Evolutionary conservation across 1,140 invertebrate genomes (phyloP), one percentile per base, ranked within the genome.

Genomic region (Archegozetes longisetosus): DNA sequence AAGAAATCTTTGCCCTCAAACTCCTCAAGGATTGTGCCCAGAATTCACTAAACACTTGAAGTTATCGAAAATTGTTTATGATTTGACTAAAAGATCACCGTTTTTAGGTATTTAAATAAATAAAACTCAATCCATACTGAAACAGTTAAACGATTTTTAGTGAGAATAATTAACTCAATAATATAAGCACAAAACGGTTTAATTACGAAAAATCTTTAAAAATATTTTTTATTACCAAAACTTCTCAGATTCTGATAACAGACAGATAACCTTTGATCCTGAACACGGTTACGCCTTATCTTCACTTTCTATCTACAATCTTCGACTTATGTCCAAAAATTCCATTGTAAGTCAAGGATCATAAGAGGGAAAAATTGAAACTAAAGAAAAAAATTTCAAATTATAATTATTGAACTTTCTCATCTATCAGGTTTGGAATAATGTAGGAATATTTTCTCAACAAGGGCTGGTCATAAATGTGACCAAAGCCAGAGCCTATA

Each of bases 1-100:
- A 62, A 29, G 60, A 59, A 61, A 70, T 65, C 59, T 75, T 63
- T 71, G 72, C 67, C 29, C 62, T 55, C 27, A 64, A 64, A 56
- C 70, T 65, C 62, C 62, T 13, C 23, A 65, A 58, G 54, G 66
- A 66, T 13, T 73, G 66, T 66, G 58, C 60, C 29, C 26, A 23
- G 64, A 65, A 2, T 72, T 71, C 40, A 66, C 66, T 55, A 29
- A 46, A n/a, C 62, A 68, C 27, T 62, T 67, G 4, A 58, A 58
- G 50, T 20, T 50, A 26, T 58, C 57, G 23, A 23, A 24, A 24
- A 28, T 58, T 14, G 47, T 24, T 20, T 46, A 58, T 40, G 47
- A 58, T 53, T 64, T 22, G 12, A 61, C 0, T 53, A 55, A n/a
- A 61, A 71, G 6, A 67, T 70, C 65, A 54, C 40, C 12, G 55